Evolutionary conservation across 2,113 vertebrate genomes (phyloP).

Genomic region (Tragelaphus scriptus): DNA sequence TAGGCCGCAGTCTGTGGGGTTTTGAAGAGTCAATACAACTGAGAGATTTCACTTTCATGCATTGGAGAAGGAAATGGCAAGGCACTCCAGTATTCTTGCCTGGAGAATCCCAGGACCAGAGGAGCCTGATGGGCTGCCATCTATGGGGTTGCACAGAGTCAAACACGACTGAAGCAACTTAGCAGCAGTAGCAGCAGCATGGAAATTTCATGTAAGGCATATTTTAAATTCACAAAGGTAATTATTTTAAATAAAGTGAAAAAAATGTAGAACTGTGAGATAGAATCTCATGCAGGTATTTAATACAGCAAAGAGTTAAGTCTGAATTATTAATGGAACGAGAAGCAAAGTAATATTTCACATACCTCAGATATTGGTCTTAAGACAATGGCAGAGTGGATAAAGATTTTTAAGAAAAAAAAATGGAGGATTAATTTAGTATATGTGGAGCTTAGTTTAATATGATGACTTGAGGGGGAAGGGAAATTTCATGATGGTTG

Average conservation of each 20-base stretch:
- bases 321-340: neutral
- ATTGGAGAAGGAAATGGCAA: too few relatives aligned
- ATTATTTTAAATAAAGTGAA: neutral
- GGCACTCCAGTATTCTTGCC: too few relatives aligned
- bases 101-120: too few relatives aligned
- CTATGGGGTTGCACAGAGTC: too few relatives aligned
- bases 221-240: constrained; percentile 2
- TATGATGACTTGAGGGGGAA: neutral
- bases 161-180: too few relatives aligned
- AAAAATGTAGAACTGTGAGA: neutral
- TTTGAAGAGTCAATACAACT: too few relatives aligned
- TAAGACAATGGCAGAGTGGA: neutral
- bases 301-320: neutral
- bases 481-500: neutral
- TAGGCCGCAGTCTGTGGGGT: too few relatives aligned
- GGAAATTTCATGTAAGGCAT: neutral
- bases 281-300: neutral
- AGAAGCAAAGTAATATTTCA: neutral
- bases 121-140: too few relatives aligned
- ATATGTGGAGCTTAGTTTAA: neutral
- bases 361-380: neutral
- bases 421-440: neutral
- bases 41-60: too few relatives aligned
- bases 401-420: neutral
- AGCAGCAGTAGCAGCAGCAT: neutral